A percentile compares a stretch with the other conserved stretches of the same genome.
Conservation (phyloP, 2,888 invertebrate species). For the Ennomos fuscantarius region DNA sequence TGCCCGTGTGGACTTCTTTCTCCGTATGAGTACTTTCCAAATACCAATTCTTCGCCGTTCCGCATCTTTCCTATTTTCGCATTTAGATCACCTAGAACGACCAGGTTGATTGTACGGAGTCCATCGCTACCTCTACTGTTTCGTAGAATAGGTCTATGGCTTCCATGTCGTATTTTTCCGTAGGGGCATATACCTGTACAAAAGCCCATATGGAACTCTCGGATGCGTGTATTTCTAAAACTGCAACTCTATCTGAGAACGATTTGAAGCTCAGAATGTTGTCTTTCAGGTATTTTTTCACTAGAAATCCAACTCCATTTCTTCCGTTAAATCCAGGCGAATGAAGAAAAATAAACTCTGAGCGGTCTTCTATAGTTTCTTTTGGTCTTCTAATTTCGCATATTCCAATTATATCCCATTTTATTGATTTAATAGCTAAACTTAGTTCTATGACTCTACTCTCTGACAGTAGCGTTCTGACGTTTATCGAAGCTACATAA, state of each 20-base stretch:
- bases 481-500: no score
- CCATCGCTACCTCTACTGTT: neutral
- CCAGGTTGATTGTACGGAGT: neutral
- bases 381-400: slow-evolving; percentile 24
- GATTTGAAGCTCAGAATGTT: slow-evolving; percentile 7
- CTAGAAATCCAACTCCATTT: slow-evolving; percentile 30
- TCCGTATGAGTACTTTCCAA: slow-evolving; percentile 6
- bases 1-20: slow-evolving; percentile 1
- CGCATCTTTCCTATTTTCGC: neutral
- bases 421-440: no score
- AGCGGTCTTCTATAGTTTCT: slow-evolving; percentile 27
- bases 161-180: neutral
- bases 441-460: no score
- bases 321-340: slow-evolving; percentile 7
- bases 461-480: no score
- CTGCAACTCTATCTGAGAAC: slow-evolving; percentile 2
- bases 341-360: slow-evolving; percentile 28
- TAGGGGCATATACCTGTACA: neutral
- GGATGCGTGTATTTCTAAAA: neutral
- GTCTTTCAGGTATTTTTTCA: slow-evolving; percentile 16
- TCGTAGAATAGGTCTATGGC: neutral
- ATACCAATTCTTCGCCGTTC: slow-evolving; percentile 1
- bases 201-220: neutral
- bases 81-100: slow-evolving; percentile 7
- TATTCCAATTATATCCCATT: slow-evolving; percentile 31